Evolutionary conservation across 2,888 invertebrate species (phyloP).

Genomic region (Patella ulyssiponensis): DNA sequence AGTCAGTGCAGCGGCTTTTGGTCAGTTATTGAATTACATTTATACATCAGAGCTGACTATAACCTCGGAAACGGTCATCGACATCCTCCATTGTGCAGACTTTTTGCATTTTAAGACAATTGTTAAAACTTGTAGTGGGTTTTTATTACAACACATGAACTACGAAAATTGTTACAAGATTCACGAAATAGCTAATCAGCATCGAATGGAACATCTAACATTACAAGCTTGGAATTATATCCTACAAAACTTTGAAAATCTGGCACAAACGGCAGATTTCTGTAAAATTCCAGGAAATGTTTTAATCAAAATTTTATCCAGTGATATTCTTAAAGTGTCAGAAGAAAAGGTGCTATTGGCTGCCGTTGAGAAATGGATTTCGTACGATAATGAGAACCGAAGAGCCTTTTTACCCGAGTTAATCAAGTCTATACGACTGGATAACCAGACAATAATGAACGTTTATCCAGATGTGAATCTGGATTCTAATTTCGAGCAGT

Average conservation of each 20-base stretch:
- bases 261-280: slow-evolving; percentile 20
- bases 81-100: slow-evolving; percentile 32
- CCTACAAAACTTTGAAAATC: slow-evolving; percentile 13
- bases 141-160: slow-evolving; percentile 31
- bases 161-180: slow-evolving; percentile 31
- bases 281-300: slow-evolving; percentile 22
- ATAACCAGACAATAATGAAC: not conserved
- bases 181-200: slow-evolving; percentile 24
- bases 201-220: slow-evolving; percentile 22
- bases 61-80: slow-evolving; percentile 28
- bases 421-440: slow-evolving; percentile 15
- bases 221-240: slow-evolving; percentile 22
- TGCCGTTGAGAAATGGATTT: slow-evolving; percentile 24
- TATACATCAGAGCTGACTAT: slow-evolving; percentile 30
- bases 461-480: not conserved
- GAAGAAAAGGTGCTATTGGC: slow-evolving; percentile 19
- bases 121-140: slow-evolving; percentile 29
- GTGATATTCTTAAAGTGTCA: slow-evolving; percentile 17
- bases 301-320: slow-evolving; percentile 21
- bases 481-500: not conserved
- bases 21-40: slow-evolving; percentile 32
- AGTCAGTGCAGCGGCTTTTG: slow-evolving; percentile 28
- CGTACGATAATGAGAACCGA: not conserved
- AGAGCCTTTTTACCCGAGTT: slow-evolving; percentile 13
- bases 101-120: slow-evolving; percentile 33